Base-by-base conservation (phyloP, 1,140 invertebrate species). In the Sycophaga agraensis region DNA sequence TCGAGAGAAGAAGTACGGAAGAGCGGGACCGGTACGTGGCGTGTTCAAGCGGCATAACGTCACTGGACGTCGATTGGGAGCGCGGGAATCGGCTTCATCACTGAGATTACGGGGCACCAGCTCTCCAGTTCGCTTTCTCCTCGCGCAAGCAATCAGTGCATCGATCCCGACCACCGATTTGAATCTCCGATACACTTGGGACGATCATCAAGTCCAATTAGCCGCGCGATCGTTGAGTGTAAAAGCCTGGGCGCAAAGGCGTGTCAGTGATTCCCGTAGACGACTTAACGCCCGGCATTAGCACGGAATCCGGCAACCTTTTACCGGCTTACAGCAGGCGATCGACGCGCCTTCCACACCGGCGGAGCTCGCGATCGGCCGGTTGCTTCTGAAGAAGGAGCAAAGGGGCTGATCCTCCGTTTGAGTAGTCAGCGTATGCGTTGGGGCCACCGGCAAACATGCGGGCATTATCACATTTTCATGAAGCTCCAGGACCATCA, bases 351-450 rank as follows among this genome's bases (percentile, higher is more conserved):
- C 4, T 16, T 2, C 0, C 12, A n/a, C 16, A 42, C 11, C 2
- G 2, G 2, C 60, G 53, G 57, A 58, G 53, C 42, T 58, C 26
- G 55, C 61, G 51, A n/a, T n/a, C n/a, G n/a, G n/a, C n/a, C n/a
- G n/a, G n/a, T n/a, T n/a, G n/a, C n/a, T n/a, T n/a, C n/a, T n/a
- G n/a, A n/a, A n/a, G n/a, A n/a, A n/a, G n/a, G n/a, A n/a, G n/a
- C n/a, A n/a, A n/a, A n/a, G n/a, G n/a, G n/a, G n/a, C n/a, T n/a
- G 54, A 72, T 70, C 63, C 66, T 70, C 68, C 60, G 79, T 80
- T 79, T 80, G 74, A 80, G 79, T 80, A 77, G 77, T 79, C 73
- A 78, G 79, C 77, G 76, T 78, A 79, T 80, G 78, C 78, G 63
- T 53, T 69, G 70, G 48, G 74, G 68, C 73, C 72, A 64, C 64